A percentile compares a stretch with the other conserved stretches of the same genome.
phyloP scores from a whole-genome alignment of 2,797 vertebrate species.

The Falco peregrinus region DNA sequence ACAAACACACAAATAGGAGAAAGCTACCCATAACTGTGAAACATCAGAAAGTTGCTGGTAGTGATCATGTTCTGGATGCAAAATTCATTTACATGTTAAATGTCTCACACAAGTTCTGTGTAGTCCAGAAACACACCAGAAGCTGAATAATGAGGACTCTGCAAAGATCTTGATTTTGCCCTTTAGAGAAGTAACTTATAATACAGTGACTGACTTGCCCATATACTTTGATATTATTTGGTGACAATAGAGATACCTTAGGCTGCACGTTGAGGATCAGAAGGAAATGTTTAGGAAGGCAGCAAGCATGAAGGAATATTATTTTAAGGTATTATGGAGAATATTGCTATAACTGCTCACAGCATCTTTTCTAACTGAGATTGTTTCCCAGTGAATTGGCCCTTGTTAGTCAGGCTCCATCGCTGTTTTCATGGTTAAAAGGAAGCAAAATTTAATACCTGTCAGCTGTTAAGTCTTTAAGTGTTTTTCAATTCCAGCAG shows the following conservation, averaged over 20 bases:
- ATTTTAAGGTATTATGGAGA: not conserved
- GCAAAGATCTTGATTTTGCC: not conserved
- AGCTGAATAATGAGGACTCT: not conserved
- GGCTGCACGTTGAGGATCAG: not conserved
- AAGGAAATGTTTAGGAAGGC: not conserved
- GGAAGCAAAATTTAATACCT: not conserved
- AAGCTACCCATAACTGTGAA: not conserved
- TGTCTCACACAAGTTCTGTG: not conserved
- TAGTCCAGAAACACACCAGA: not conserved
- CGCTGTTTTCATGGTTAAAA: not conserved
- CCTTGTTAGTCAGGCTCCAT: slow-evolving; percentile 25
- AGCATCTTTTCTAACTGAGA: not conserved
- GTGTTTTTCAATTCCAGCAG: not conserved
- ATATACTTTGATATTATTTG: not conserved
- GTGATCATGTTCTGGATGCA: not conserved
- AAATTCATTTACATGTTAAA: not conserved
- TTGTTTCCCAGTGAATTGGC: slow-evolving; percentile 32
- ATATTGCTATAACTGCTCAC: not conserved
- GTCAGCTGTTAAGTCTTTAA: not conserved
- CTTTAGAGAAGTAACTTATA: not conserved
- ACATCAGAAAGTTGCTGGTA: not conserved
- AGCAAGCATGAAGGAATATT: not conserved
- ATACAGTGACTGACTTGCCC: not conserved
- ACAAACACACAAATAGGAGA: not conserved
- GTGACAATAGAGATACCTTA: not conserved